A percentile compares a stretch with the other conserved stretches of the same genome.
phyloP scores from a whole-genome alignment of 2,888 invertebrate species.

The Morpho achilles region DNA sequence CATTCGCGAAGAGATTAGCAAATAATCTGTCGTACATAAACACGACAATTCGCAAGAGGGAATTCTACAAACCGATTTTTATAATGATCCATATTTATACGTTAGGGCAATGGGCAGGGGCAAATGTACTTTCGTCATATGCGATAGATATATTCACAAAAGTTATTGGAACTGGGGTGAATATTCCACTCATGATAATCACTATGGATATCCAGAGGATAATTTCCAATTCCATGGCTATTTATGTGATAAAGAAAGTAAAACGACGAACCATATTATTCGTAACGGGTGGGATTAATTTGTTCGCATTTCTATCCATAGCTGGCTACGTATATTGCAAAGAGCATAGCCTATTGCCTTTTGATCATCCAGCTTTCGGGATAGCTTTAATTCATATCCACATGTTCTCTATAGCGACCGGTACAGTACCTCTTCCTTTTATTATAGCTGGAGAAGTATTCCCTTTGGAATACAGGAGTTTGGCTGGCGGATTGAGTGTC shows the following conservation, averaged over 20 bases:
- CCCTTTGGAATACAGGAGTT: conserved; percentile 77
- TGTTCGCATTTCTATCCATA: conserved; percentile 41
- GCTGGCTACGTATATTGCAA: conserved; percentile 50
- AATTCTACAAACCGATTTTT: conserved; percentile 53
- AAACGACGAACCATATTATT: conserved; percentile 54
- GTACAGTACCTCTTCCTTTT: conserved; percentile 82
- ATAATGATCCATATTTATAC: conserved; percentile 56
- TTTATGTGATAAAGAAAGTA: conserved; percentile 56
- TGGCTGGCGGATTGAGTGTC: conserved; percentile 69
- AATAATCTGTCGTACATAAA: conserved; percentile 38
- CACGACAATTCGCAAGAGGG: conserved; percentile 43
- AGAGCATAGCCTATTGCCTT: conserved; percentile 33
- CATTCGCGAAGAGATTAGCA: conserved; percentile 35
- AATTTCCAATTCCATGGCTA: conserved; percentile 47
- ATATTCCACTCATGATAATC: conserved; percentile 49
- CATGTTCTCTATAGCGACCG: conserved; percentile 76
- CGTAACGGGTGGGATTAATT: conserved; percentile 42
- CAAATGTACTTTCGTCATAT: conserved; percentile 50
- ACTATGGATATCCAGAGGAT: conserved; percentile 56
- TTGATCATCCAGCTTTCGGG: conserved; percentile 46
- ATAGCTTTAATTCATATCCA: conserved; percentile 52
- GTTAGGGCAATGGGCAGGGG: conserved; percentile 54
- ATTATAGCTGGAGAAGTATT: conserved; percentile 85
- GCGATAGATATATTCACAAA: conserved; percentile 49
- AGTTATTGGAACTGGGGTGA: conserved; percentile 44